phyloP scores from a whole-genome alignment of 2,888 invertebrate genomes.

The Doris montereyensis region DNA sequence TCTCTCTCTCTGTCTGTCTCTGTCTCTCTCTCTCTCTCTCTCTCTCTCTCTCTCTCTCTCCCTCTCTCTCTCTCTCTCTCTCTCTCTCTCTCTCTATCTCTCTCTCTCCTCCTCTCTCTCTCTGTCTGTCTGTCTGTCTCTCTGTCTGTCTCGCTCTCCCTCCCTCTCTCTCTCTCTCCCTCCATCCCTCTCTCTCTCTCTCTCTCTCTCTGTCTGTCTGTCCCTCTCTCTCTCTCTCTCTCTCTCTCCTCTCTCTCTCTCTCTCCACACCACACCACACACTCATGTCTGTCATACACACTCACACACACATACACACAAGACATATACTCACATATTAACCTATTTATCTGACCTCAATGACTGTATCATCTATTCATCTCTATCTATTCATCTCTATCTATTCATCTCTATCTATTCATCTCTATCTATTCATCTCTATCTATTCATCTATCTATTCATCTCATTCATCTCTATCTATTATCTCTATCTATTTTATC shows the following conservation, averaged over 20 bases:
- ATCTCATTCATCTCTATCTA: too few species aligned
- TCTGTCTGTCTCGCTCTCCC: constrained; percentile 21
- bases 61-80: constrained; percentile 28
- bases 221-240: neutral
- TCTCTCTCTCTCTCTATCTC: constrained; percentile 7
- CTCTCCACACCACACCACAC: too few species aligned
- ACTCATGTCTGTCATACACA: too few species aligned
- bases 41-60: constrained; percentile 27
- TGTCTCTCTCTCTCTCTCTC: constrained; percentile 29
- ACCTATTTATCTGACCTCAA: too few species aligned
- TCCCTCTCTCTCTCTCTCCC: neutral
- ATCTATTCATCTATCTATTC: too few species aligned
- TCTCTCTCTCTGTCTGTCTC: constrained; percentile 6
- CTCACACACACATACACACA: too few species aligned
- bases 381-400: too few species aligned
- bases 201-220: neutral
- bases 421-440: too few species aligned
- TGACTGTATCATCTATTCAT: too few species aligned
- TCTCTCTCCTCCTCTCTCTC: constrained; percentile 3
- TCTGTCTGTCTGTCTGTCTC: constrained; percentile 11
- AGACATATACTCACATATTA: too few species aligned
- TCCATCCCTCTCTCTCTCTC: neutral
- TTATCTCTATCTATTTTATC: too few species aligned
- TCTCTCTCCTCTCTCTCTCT: neutral
- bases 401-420: too few species aligned